Evolutionary conservation across 2,113 vertebrate species (phyloP).

Genomic region (Sapayoa aenigma): DNA sequence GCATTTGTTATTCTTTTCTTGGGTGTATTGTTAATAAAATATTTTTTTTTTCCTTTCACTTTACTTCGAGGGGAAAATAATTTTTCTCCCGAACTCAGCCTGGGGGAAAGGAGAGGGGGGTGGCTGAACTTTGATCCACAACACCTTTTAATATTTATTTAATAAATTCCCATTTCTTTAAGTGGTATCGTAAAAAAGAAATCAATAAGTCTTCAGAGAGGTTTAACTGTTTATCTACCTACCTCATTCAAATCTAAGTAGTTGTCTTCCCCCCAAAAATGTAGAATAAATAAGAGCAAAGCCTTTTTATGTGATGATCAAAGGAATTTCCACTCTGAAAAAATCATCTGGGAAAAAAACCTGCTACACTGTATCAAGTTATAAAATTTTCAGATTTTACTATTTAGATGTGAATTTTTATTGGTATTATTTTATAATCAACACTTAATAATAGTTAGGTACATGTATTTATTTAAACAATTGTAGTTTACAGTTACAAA

Average conservation of each 20-base stretch:
- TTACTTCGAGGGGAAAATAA: no score
- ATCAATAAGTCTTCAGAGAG: background rate
- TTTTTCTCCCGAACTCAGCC: no score
- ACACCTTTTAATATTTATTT: background rate
- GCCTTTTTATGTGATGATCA: background rate
- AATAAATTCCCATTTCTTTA: background rate
- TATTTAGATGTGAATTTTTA: background rate
- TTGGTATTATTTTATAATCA: background rate
- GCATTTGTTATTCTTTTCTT: no score
- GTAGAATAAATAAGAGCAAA: background rate
- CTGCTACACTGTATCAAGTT: background rate
- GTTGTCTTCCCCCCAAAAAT: background rate
- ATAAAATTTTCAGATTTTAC: background rate
- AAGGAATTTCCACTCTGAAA: background rate
- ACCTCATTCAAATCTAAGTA: background rate
- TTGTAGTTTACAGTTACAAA: conserved; percentile 21
- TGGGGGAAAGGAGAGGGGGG: no score
- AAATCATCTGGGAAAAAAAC: background rate
- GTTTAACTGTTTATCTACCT: background rate
- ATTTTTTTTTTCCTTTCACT: no score
- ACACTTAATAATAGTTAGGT: background rate
- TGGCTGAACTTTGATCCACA: no score
- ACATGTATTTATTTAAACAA: conserved; percentile 35
- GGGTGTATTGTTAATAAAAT: no score
- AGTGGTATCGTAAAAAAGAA: background rate